Conservation (phyloP, 1,140 invertebrate species). For the Luehdorfia chinensis region DNA sequence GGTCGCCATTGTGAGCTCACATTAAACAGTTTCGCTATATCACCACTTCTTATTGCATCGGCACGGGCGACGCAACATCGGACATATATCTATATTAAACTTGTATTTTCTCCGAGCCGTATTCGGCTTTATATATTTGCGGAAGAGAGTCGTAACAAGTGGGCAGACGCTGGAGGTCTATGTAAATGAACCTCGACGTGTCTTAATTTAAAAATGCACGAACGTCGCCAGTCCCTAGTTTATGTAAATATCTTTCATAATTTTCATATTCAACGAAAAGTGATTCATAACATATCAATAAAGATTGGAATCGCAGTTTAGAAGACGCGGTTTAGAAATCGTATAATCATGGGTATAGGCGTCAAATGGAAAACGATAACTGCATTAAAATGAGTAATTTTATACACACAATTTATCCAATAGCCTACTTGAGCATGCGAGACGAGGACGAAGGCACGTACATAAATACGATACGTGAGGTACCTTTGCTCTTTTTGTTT, state of each 20-base stretch:
- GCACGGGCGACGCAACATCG: no score
- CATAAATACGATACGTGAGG: slow-evolving; percentile 16
- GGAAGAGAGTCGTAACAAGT: slow-evolving; percentile 24
- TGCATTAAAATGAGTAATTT: no score
- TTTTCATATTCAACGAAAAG: neutral
- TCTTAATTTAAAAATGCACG: slow-evolving; percentile 1
- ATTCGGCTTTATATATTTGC: slow-evolving; percentile 14
- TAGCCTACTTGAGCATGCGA: neutral
- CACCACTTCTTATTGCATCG: neutral
- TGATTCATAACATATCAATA: neutral
- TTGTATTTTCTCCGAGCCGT: neutral
- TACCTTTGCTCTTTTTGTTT: slow-evolving; percentile 8
- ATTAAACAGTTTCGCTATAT: slow-evolving; percentile 1
- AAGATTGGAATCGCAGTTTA: no score
- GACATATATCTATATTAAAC: no score
- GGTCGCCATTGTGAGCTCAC: no score
- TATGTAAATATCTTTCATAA: slow-evolving; percentile 7
- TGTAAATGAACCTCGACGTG: slow-evolving; percentile 14
- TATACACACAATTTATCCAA: no score
- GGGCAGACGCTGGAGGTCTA: slow-evolving; percentile 20
- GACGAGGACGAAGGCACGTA: slow-evolving; percentile 10
- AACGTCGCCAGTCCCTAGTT: slow-evolving; percentile 9
- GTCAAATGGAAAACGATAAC: no score
- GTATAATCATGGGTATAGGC: no score
- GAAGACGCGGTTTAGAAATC: no score